These are phyloP conservation scores for Cotesia congregata DNA, from an alignment of 2,888 invertebrate species.

Conservation along the genomic window DNA sequence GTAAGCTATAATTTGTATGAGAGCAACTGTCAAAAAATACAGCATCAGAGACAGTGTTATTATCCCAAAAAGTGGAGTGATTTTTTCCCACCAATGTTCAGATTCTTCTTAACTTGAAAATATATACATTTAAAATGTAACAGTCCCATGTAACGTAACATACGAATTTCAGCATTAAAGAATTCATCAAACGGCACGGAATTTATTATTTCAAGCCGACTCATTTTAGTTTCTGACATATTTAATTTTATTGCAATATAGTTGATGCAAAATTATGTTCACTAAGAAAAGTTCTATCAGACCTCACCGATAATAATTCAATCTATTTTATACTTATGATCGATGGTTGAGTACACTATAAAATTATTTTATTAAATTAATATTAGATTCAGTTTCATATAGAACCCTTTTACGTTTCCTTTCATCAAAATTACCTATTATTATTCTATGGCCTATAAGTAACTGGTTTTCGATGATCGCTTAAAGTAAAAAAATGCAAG, in stretches of 20 bases:
- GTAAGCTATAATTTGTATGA: neutral
- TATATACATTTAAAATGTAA: neutral
- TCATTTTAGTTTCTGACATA: neutral
- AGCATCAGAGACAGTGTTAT: neutral
- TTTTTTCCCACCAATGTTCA: conserved; percentile 16
- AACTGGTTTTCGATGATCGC: no score
- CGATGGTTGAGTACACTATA: no score
- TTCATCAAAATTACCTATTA: no score
- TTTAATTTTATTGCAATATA: neutral
- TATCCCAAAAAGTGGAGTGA: neutral
- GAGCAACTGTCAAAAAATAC: neutral
- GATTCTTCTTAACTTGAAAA: neutral
- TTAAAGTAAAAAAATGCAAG: no score
- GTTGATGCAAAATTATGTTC: neutral
- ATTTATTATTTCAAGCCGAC: neutral
- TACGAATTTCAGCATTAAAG: neutral
- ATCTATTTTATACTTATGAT: neutral
- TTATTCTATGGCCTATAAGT: no score
- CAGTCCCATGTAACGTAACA: conserved; percentile 12
- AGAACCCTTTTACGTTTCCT: no score
- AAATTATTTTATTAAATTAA: no score
- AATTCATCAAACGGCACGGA: neutral
- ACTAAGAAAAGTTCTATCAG: neutral
- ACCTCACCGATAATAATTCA: neutral
- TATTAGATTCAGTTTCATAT: no score